phyloP scores from a whole-genome alignment of 2,113 vertebrate genomes.

The Gallinago undulata region DNA sequence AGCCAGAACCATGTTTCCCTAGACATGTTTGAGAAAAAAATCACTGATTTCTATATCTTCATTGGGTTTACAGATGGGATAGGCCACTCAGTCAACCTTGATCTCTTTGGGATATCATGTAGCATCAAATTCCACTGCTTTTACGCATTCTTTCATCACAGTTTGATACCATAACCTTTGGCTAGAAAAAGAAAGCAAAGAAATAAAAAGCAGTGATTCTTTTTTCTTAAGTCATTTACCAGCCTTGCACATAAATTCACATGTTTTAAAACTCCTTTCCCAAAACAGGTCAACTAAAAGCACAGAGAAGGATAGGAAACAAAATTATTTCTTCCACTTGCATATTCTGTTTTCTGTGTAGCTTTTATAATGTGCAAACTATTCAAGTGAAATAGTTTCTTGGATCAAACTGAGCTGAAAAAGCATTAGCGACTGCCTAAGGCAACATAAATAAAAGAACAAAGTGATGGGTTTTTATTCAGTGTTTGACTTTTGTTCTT shows the following conservation, averaged over 20 bases:
- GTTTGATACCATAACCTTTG: background rate
- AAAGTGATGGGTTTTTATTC: background rate
- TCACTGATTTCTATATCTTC: background rate
- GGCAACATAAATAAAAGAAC: slow-evolving; percentile 62
- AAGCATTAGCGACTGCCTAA: slow-evolving; percentile 29
- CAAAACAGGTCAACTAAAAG: background rate
- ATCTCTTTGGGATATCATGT: background rate
- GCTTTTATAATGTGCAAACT: slow-evolving; percentile 15
- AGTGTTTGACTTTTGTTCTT: slow-evolving; percentile 27
- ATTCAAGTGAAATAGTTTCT: slow-evolving; percentile 45
- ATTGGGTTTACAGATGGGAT: background rate
- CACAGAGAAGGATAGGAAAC: background rate
- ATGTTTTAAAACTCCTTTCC: background rate
- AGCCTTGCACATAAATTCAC: background rate
- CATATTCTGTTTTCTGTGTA: slow-evolving; percentile 18
- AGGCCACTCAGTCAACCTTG: background rate
- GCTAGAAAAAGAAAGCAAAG: background rate
- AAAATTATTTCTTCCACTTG: slow-evolving; percentile 6
- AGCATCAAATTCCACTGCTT: background rate
- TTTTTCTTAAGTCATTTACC: background rate
- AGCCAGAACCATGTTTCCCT: background rate
- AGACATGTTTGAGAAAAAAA: background rate
- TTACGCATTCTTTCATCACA: background rate
- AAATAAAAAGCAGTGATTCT: background rate
- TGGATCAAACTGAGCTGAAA: slow-evolving; percentile 45